Percentiles rank a stretch among this genome's conserved stretches.
phyloP scores from a whole-genome alignment of 2,888 invertebrate genomes.

The Stenoptilia bipunctidactyla region DNA sequence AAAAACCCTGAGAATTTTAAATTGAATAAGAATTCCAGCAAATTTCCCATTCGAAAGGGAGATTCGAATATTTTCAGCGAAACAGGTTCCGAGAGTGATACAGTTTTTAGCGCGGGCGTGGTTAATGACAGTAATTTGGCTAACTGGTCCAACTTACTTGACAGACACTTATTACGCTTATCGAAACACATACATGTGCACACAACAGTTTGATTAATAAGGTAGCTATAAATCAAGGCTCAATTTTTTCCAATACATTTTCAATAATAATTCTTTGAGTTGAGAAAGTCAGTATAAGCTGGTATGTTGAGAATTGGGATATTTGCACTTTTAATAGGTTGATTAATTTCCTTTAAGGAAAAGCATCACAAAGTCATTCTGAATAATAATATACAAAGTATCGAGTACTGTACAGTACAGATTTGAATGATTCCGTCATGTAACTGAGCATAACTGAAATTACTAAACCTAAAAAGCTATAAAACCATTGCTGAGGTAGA shows the following conservation, averaged over 20 bases:
- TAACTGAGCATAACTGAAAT: too few relatives aligned
- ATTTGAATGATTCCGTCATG: too few relatives aligned
- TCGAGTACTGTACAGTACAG: too few relatives aligned
- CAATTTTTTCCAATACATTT: too few relatives aligned
- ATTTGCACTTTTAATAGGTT: neutral
- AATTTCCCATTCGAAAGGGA: constrained; percentile 16
- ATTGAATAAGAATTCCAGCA: constrained; percentile 4
- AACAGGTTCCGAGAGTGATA: constrained; percentile 38
- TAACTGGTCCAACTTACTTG: constrained; percentile 43
- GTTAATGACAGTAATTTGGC: constrained; percentile 52
- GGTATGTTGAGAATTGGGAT: neutral
- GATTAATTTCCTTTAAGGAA: neutral
- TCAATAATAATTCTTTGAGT: too few relatives aligned
- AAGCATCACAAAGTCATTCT: too few relatives aligned
- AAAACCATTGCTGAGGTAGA: too few relatives aligned
- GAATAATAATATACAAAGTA: too few relatives aligned
- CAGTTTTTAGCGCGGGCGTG: constrained; percentile 23
- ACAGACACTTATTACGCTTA: constrained; percentile 32
- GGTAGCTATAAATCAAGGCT: neutral
- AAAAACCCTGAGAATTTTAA: neutral
- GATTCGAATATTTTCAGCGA: constrained; percentile 28
- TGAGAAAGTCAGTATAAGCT: too few relatives aligned
- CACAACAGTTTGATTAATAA: neutral
- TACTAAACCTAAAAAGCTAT: too few relatives aligned
- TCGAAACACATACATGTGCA: neutral